Conservation (phyloP, 2,888 invertebrate genomes). For the Chymomyza procnemis region DNA sequence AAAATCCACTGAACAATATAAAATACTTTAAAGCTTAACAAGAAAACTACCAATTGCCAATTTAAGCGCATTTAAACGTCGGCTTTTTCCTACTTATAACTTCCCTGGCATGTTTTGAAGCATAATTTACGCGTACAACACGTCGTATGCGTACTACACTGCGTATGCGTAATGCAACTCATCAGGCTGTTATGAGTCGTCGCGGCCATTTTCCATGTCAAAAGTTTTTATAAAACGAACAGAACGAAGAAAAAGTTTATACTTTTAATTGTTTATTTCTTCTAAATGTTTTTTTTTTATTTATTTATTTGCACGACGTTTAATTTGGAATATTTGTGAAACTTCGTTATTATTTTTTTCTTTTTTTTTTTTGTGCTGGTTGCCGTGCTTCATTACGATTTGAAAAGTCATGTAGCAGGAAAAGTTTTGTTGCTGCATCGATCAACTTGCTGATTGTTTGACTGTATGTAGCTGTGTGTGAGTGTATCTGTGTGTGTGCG, state of each 20-base stretch:
- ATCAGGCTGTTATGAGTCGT: neutral
- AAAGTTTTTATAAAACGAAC: neutral
- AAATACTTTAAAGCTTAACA: too few relatives aligned
- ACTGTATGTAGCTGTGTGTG: neutral
- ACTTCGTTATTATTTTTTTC: constrained; percentile 18
- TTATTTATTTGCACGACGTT: constrained; percentile 12
- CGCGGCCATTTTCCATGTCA: neutral
- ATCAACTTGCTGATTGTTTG: constrained; percentile 4
- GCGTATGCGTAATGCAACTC: constrained; percentile 49
- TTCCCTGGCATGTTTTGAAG: neutral
- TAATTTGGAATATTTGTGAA: constrained; percentile 25
- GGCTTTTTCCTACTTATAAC: neutral
- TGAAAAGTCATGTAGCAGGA: neutral
- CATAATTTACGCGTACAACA: constrained; percentile 15
- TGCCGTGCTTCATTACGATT: constrained; percentile 22
- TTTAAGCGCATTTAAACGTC: neutral
- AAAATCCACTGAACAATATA: too few relatives aligned
- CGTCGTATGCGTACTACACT: constrained; percentile 50
- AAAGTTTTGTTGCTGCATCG: constrained; percentile 1
- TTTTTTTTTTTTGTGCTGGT: constrained; percentile 27
- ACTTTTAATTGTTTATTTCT: constrained; percentile 1
- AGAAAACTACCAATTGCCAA: neutral
- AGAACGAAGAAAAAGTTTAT: neutral
- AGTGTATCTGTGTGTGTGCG: constrained; percentile 10
- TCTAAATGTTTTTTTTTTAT: neutral